These are phyloP conservation scores for Porites lutea DNA, from an alignment of 64 coral and sea anemone species.

Conservation along the genomic window DNA sequence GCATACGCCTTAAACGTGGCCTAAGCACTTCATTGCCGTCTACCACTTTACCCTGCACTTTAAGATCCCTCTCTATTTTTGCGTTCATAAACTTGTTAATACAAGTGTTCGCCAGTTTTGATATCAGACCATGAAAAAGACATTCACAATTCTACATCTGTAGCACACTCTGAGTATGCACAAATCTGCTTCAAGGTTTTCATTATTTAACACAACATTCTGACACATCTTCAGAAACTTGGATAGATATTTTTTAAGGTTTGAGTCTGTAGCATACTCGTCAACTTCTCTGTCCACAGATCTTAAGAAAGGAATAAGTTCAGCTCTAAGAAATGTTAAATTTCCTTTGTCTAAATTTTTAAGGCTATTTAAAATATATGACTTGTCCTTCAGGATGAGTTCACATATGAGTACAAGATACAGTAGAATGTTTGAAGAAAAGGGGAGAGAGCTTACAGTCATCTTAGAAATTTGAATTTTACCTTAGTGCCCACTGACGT, in stretches of 20 bases:
- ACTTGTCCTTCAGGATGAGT: constrained; percentile 30
- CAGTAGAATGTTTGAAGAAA: too few relatives aligned
- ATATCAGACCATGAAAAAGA: constrained; percentile 12
- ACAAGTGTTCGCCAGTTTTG: background rate
- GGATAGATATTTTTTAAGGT: constrained; percentile 22
- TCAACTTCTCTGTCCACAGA: constrained; percentile 36
- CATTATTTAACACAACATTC: constrained; percentile 27
- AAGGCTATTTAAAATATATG: background rate
- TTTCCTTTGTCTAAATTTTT: constrained; percentile 31
- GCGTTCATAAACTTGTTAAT: constrained; percentile 52
- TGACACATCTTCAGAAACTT: constrained; percentile 41
- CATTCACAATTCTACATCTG: constrained; percentile 1
- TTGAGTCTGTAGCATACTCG: constrained; percentile 2
- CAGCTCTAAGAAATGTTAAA: constrained; percentile 7
- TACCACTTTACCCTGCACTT: constrained; percentile 38
- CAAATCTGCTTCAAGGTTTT: constrained; percentile 34
- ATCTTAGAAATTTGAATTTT: too few relatives aligned
- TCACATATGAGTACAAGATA: background rate
- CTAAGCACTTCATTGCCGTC: constrained; percentile 46
- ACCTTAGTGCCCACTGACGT: too few relatives aligned
- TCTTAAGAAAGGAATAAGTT: constrained; percentile 31
- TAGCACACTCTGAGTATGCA: background rate
- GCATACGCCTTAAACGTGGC: constrained; percentile 10
- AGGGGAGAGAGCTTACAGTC: too few relatives aligned
- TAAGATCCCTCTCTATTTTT: constrained; percentile 48